Evolutionary conservation across 2,113 vertebrate genomes (phyloP), one percentile per base, ranked within the genome.

Genomic region (Sarotherodon lohbergeri): DNA sequence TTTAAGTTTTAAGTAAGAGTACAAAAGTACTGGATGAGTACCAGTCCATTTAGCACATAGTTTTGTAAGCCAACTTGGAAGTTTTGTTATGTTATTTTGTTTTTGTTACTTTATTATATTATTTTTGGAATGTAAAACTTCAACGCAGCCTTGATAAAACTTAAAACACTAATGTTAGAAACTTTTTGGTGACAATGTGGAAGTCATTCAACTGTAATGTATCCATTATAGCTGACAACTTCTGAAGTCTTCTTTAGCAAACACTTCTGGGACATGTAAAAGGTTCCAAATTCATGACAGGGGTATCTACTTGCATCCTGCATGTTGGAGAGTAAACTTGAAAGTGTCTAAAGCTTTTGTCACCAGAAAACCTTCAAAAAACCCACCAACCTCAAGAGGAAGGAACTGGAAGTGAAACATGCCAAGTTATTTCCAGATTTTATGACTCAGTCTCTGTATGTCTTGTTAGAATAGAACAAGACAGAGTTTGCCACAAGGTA

Each of bases 361-460:
- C 9, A 76, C 24, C 71, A 32, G 6, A 1, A 76, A 50, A 50
- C 43, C 71, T 78, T 78, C 43, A 78, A 50, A 66, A 76, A 50
- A 50, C 24, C 71, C 71, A 76, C 43, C 41, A 46, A 50, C 43
- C 71, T 50, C 9, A 32, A 50, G 24, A 76, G 71, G 24, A 76
- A 76, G 43, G 71, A 76, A 76, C 43, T 76, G 24, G 16, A 76
- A 76, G 71, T 50, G 71, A 76, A 76, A 50, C 41, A 29, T 76
- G 43, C 14, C 24, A 50, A 76, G 43, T 76, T 29, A 48, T 48
- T 76, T 76, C 71, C 43, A 76, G 6, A 76, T 2, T 76, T 29
- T 76, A 76, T 76, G 24, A 50, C 16, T 76, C 71, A 5, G 16
- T n/a, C 71, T 50, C 27, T 78, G 46, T n/a, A 50, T 50, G 4